Conservation (phyloP, 2,888 invertebrate species). For the Dyspetes luteomarginatus region DNA sequence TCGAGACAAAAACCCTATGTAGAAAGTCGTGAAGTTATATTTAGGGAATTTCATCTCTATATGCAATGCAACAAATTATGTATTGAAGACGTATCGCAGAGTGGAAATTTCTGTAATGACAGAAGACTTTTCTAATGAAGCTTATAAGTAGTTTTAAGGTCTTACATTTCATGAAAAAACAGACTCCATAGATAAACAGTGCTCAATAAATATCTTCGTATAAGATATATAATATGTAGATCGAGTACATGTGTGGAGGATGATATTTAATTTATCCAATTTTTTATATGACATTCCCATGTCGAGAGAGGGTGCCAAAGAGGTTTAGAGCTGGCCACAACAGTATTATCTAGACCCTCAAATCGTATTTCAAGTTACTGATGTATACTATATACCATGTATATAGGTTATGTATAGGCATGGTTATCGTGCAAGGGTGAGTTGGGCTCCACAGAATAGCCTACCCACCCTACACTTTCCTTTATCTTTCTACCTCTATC, state of each 20-base stretch:
- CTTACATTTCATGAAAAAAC: no score
- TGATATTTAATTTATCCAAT: slow-evolving; percentile 40
- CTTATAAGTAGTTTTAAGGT: no score
- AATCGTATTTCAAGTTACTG: slow-evolving; percentile 45
- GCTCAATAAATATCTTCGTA: no score
- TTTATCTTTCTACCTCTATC: not conserved
- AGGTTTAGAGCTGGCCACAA: slow-evolving; percentile 21
- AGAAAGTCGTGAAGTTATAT: no score
- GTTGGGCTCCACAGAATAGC: slow-evolving; percentile 9
- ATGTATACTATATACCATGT: not conserved
- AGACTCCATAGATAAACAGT: no score
- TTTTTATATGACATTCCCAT: slow-evolving; percentile 6
- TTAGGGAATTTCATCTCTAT: no score
- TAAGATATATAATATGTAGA: not conserved
- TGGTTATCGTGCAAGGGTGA: slow-evolving; percentile 17
- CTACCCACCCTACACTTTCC: not conserved
- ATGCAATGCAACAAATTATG: no score
- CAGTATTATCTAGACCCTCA: slow-evolving; percentile 35
- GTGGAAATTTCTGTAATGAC: no score
- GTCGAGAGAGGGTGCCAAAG: not conserved
- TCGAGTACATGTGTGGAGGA: not conserved
- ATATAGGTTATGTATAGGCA: not conserved
- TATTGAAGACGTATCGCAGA: no score
- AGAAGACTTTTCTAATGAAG: no score
- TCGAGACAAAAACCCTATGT: no score